Evolutionary conservation across 2,113 vertebrate genomes (phyloP).

Genomic region (Cheirogaleus medius): DNA sequence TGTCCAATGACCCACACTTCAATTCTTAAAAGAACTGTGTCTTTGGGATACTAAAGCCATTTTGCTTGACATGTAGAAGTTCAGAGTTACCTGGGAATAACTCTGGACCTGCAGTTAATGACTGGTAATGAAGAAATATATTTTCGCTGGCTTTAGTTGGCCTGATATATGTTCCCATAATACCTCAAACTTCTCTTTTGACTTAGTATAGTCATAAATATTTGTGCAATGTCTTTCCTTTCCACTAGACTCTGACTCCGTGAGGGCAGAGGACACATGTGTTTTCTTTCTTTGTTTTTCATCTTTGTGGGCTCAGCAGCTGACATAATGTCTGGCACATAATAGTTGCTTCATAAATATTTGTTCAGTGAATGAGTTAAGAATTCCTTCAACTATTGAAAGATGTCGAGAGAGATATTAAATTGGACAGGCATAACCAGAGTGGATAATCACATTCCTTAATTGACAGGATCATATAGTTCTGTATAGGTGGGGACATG

Average conservation of each 20-base stretch:
- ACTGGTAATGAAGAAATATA: neutral
- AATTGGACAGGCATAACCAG: neutral
- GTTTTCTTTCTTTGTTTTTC: neutral
- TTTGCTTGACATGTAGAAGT: neutral
- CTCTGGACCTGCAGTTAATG: neutral
- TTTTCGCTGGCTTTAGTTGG: neutral
- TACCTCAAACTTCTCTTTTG: neutral
- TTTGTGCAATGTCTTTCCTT: neutral
- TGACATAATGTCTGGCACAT: neutral
- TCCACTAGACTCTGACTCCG: neutral
- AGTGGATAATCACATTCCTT: neutral
- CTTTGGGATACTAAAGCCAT: neutral
- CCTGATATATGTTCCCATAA: neutral
- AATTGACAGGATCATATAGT: neutral
- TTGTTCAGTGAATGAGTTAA: neutral
- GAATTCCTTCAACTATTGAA: neutral
- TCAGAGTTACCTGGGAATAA: neutral
- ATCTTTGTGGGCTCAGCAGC: neutral
- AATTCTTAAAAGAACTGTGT: neutral
- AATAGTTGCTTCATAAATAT: constrained; percentile 12
- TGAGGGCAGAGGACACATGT: neutral
- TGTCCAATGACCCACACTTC: neutral
- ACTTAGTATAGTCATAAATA: neutral
- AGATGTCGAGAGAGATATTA: neutral
- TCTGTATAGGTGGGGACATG: neutral